Evolutionary conservation across 2,113 vertebrate species (phyloP), one percentile per base, ranked within the genome.

Genomic region (Gambusia holbrooki): DNA sequence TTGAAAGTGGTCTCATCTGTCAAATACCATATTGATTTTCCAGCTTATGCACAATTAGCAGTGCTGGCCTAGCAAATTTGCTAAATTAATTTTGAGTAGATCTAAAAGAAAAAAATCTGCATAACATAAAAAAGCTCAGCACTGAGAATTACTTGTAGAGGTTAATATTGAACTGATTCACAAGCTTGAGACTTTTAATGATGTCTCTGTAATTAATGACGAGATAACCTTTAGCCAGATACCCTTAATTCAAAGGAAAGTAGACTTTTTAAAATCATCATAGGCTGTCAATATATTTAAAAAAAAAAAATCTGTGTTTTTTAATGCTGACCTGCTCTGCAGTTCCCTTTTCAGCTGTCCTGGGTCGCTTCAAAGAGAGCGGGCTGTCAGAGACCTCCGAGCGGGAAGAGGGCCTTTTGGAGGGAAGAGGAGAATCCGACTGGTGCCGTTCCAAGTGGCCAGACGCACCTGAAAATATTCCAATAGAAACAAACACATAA

Each of bases 341-440:
- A 85, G 95, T 93, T 83, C 94, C 93, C 93, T 98, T 98, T 85
- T 99, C 98, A 1, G 95, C 90, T 64, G 96, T 95, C 94, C 95
- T 96, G 37, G 96, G 95, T 93, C 97, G 95, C 88, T 98, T 98
- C 0, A 95, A 96, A 87, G 96, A 93, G 63, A 96, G 93, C 58
- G 95, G 94, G 0, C 94, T 96, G 88, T 98, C 97, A 0, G 95
- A 94, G 73, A 94, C 92, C 89, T 95, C 94, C 40, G 96, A 95
- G 87, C 90, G 88, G 1, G 96, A 97, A 0, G 96, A 92, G 75
- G 95, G 91, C 87, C 96, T 94, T 88, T 97, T 99, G 79, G 96
- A 95, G 82, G 96, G 90, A 61, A 94, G 85, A 2, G 96, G 95
- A 85, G 96, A 95, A 69, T 96, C 97, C 3, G 96, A 93, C 92